These are phyloP conservation scores for Labia minor DNA, from an alignment of 2,888 invertebrate genomes.

Conservation along the genomic window DNA sequence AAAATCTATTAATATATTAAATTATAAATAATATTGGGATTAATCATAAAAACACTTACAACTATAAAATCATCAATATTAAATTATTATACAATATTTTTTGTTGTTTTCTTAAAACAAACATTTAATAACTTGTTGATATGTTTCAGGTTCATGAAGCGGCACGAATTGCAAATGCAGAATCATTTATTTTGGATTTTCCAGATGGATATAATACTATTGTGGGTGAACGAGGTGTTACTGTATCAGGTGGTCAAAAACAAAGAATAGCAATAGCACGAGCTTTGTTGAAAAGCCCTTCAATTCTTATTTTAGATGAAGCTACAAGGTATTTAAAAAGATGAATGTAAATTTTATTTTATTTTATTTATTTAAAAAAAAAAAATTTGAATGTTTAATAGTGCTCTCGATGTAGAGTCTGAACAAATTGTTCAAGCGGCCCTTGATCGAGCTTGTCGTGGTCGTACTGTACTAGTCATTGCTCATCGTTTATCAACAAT, in stretches of 20 bases:
- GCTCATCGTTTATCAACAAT: slow-evolving; percentile 90
- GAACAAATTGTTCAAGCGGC: slow-evolving; percentile 85
- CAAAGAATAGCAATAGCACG: slow-evolving; percentile 91
- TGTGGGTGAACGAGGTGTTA: slow-evolving; percentile 81
- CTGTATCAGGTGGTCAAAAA: slow-evolving; percentile 91
- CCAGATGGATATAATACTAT: slow-evolving; percentile 74
- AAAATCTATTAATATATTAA: too few relatives aligned
- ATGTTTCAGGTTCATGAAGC: slow-evolving; percentile 56
- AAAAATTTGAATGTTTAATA: slow-evolving; percentile 35
- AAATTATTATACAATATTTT: too few relatives aligned
- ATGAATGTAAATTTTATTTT: neutral
- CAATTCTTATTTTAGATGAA: slow-evolving; percentile 81
- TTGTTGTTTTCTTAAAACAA: too few relatives aligned
- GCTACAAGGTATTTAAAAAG: slow-evolving; percentile 64
- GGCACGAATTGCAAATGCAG: slow-evolving; percentile 78
- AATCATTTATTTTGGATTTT: slow-evolving; percentile 74
- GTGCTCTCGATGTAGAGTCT: slow-evolving; percentile 85
- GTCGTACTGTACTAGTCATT: slow-evolving; percentile 87
- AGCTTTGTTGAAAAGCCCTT: slow-evolving; percentile 83
- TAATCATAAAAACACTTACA: too few relatives aligned
- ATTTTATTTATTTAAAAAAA: neutral
- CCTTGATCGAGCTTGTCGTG: slow-evolving; percentile 67
- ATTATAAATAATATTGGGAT: too few relatives aligned
- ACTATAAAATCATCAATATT: too few relatives aligned
- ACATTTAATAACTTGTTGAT: too few relatives aligned